phyloP scores from a whole-genome alignment of 2,113 vertebrate genomes.

The Acrocephalus arundinaceus region DNA sequence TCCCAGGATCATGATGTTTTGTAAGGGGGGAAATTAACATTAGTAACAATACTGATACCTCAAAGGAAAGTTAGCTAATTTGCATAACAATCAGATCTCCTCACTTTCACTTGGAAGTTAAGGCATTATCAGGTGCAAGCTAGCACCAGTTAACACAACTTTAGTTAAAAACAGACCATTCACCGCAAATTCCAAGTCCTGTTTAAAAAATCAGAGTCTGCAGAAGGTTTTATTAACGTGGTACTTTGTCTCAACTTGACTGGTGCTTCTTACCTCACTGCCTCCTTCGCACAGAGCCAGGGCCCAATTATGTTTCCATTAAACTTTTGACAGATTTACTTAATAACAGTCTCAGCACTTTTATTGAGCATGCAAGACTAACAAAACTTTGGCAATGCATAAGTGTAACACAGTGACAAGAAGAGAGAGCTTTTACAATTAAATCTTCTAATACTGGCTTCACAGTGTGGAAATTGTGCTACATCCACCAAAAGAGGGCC shows the following conservation, averaged over 20 bases:
- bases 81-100: conserved; percentile 65
- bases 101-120: conserved; percentile 65
- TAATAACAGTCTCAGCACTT: conserved; percentile 87
- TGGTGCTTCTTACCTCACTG: conserved; percentile 76
- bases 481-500: conserved; percentile 80
- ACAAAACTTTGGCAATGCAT: conserved; percentile 94
- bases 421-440: conserved; percentile 86
- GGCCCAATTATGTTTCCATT: conserved; percentile 72
- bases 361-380: conserved; percentile 89
- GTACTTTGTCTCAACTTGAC: conserved; percentile 71
- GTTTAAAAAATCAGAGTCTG: conserved; percentile 62
- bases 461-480: conserved; percentile 88
- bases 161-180: conserved; percentile 61
- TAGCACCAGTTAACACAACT: conserved; percentile 60
- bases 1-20: background rate
- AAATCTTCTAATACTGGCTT: conserved; percentile 87
- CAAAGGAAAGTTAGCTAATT: conserved; percentile 59
- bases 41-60: conserved; percentile 53
- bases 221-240: conserved; percentile 51
- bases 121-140: conserved; percentile 67
- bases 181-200: conserved; percentile 58
- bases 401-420: conserved; percentile 89
- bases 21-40: conserved; percentile 40
- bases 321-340: conserved; percentile 81
- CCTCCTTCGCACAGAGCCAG: conserved; percentile 67